These are phyloP conservation scores for Amniataba percoides DNA, from an alignment of 2,797 vertebrate species.

Conservation along the genomic window DNA sequence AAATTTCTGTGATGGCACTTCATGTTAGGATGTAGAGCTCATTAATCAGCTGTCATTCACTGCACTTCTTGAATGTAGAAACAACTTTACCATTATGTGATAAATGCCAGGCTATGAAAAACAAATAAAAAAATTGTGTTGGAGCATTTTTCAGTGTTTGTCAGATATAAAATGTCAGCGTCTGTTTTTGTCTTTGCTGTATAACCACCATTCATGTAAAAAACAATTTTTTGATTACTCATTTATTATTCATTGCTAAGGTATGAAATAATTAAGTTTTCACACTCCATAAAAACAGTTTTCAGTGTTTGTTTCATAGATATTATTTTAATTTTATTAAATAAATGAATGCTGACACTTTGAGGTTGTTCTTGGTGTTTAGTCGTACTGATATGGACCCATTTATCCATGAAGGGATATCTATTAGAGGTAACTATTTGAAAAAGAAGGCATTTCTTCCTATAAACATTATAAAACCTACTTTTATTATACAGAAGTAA, in stretches of 20 bases:
- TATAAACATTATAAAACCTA: conserved; percentile 18
- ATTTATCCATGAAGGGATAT: not conserved
- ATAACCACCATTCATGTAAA: conserved; percentile 44
- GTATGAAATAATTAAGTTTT: conserved; percentile 48
- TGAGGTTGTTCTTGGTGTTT: conserved; percentile 6
- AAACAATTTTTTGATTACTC: conserved; percentile 37
- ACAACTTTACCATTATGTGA: conserved; percentile 1
- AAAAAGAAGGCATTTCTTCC: not conserved
- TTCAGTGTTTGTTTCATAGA: conserved; percentile 56
- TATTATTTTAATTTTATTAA: conserved; percentile 76
- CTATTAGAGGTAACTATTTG: not conserved
- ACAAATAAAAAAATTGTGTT: not conserved
- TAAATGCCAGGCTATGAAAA: not conserved
- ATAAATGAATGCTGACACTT: conserved; percentile 72
- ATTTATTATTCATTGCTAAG: conserved; percentile 44
- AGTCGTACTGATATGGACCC: not conserved
- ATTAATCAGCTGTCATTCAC: not conserved
- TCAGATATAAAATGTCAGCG: not conserved
- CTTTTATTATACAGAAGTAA: conserved; percentile 33
- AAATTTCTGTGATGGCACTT: not conserved
- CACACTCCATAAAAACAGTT: conserved; percentile 55
- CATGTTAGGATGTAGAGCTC: not conserved
- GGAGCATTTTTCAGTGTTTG: not conserved
- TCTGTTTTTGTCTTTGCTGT: conserved; percentile 42
- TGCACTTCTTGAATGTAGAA: conserved; percentile 9